Conservation (phyloP, 2,113 vertebrate genomes). For the Hyaena hyaena region DNA sequence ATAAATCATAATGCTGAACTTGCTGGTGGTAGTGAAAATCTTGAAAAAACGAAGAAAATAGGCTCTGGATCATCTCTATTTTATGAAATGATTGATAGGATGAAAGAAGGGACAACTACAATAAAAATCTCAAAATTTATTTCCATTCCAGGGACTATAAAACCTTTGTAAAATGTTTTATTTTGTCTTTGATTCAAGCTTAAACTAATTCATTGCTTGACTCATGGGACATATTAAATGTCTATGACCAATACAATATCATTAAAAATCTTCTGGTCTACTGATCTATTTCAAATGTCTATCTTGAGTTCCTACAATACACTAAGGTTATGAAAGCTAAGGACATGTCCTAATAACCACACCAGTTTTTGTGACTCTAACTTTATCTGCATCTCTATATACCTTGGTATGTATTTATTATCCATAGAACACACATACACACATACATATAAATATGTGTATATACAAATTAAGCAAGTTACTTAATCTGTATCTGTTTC, state of each 20-base stretch:
- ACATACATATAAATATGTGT: rapidly evolving
- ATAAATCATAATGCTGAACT: not conserved
- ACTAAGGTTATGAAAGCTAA: conserved; percentile 12
- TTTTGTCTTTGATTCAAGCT: conserved; percentile 28
- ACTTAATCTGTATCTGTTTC: not conserved
- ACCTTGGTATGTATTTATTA: not conserved
- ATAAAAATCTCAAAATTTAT: not conserved
- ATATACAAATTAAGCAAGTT: not conserved
- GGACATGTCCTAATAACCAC: not conserved
- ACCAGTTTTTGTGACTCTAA: not conserved
- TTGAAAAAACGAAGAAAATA: not conserved
- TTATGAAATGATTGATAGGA: not conserved
- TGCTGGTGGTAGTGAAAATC: not conserved
- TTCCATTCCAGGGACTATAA: conserved; percentile 42
- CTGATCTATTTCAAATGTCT: conserved; percentile 26
- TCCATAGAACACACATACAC: not conserved
- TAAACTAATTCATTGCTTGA: conserved; percentile 49
- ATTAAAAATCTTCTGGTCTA: conserved; percentile 51
- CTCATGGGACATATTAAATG: conserved; percentile 4
- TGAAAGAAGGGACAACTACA: not conserved
- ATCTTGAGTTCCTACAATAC: not conserved
- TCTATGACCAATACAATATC: conserved; percentile 56
- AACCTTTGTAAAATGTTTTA: conserved; percentile 35
- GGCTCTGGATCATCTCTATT: not conserved
- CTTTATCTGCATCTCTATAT: not conserved